These are phyloP conservation scores for Raphicerus campestris DNA, from an alignment of 2,113 vertebrate species.

Conservation along the genomic window DNA sequence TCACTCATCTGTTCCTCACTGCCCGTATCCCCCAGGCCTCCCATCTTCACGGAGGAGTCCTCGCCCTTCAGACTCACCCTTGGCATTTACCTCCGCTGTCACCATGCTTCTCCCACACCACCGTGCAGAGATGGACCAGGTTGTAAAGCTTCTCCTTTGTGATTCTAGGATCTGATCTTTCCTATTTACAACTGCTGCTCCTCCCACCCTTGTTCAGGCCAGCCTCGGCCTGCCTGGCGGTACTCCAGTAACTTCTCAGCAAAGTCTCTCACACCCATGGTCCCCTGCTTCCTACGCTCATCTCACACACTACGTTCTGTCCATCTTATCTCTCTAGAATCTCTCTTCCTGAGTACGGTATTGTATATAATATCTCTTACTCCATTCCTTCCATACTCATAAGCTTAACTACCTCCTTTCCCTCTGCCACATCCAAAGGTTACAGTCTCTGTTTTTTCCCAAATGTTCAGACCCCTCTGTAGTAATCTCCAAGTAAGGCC, in stretches of 20 bases:
- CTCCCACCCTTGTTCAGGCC: neutral
- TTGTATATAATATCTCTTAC: neutral
- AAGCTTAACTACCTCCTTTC: neutral
- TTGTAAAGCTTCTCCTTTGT: neutral
- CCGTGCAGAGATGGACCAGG: neutral
- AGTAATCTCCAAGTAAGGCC: neutral
- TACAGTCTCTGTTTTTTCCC: neutral
- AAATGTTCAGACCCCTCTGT: neutral
- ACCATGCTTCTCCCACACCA: no score
- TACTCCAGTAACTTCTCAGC: neutral
- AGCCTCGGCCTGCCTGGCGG: neutral
- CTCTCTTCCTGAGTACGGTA: neutral
- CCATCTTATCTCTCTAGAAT: neutral
- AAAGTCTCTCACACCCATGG: neutral
- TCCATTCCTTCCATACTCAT: neutral
- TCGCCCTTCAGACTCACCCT: neutral
- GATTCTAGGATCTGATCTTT: neutral
- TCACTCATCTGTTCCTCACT: neutral
- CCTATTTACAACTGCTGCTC: accelerated
- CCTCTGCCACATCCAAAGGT: neutral
- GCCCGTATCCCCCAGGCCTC: neutral
- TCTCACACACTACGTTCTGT: neutral
- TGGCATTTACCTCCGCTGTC: neutral
- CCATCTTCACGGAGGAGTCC: accelerated
- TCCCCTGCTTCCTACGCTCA: neutral